Evolutionary conservation across 2,797 vertebrate genomes (phyloP), one percentile per base, ranked within the genome.

Genomic region (Corythornis leucogaster): DNA sequence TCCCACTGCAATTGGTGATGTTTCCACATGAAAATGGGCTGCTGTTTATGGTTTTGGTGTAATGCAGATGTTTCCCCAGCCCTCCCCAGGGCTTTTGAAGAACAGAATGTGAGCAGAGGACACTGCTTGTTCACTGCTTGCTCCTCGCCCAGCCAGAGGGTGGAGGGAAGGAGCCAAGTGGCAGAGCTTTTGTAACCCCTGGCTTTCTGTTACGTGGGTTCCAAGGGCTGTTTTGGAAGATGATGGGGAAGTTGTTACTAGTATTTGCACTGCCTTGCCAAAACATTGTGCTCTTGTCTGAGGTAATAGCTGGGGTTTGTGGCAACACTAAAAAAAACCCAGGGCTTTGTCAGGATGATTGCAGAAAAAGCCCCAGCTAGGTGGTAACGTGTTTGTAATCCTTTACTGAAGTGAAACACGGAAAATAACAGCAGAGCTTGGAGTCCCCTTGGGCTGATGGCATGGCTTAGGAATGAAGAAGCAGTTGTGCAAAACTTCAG

Each of bases 311-410:
- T 95, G 71, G 4, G 77, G 74, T 94, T 92, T 93, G 55, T 95
- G 80, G 69, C 5, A 55, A 46, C 40, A 80, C 89, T 92, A 42
- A 70, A 53, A 96, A 96, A 96, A 90, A n/a, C n/a, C n/a, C 48
- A 90, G 19, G 59, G 75, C 63, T 83, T 90, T 92, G 70, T 71
- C 90, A 61, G 45, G 74, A 89, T 95, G 84, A 92, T 73, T 87
- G 68, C 48, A 88, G 85, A 93, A 94, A 90, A 95, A 96, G 80
- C 94, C 81, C 91, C 79, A 93, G 50, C 91, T 91, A 73, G 53
- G 70, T 94, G 53, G 55, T 94, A 93, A 90, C 2, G 18, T 89
- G 76, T 94, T 95, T 96, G 70, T 92, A 85, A 94, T 94, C 92
- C 87, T 94, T 95, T 93, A 82, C 77, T 95, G 80, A 74, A 91